These are phyloP conservation scores for Glossophaga mutica DNA, from an alignment of 2,797 vertebrate genomes.

Conservation along the genomic window DNA sequence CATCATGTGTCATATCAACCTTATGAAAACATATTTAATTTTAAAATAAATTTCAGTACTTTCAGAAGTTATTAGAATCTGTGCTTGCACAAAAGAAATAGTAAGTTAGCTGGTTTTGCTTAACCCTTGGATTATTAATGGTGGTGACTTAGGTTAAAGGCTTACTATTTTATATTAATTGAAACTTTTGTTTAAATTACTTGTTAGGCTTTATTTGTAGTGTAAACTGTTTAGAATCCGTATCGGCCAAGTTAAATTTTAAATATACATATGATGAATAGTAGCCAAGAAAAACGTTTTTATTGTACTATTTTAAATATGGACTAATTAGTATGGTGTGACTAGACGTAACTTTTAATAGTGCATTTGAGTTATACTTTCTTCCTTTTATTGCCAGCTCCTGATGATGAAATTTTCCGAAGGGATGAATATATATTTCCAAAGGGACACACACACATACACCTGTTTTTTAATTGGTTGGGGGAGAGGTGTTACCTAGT, in stretches of 20 bases:
- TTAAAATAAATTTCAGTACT: conserved; percentile 39
- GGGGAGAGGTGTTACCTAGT: neutral
- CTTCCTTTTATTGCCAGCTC: conserved; percentile 1
- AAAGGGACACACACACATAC: too few relatives aligned
- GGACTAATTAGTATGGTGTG: neutral
- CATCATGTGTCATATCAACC: neutral
- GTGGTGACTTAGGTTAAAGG: neutral
- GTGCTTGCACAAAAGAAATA: conserved; percentile 22
- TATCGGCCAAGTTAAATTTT: conserved; percentile 32
- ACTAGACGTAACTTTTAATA: neutral
- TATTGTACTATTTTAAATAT: conserved; percentile 7
- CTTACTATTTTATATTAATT: conserved; percentile 9
- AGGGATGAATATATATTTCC: neutral
- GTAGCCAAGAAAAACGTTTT: conserved; percentile 49
- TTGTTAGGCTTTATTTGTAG: conserved; percentile 52
- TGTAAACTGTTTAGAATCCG: conserved; percentile 27
- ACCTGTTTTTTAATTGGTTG: neutral
- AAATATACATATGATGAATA: neutral
- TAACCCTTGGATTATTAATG: neutral
- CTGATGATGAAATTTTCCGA: conserved; percentile 18
- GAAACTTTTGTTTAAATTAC: conserved; percentile 17
- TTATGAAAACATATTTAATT: conserved; percentile 39
- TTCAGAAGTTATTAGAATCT: conserved; percentile 43
- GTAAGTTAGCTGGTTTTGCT: neutral
- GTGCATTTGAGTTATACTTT: conserved; percentile 16